A percentile compares a stretch with the other conserved stretches of the same genome.
Evolutionary conservation across 92 coral and sea anemone genomes (phyloP).

Genomic region (Meandrina meandrites): DNA sequence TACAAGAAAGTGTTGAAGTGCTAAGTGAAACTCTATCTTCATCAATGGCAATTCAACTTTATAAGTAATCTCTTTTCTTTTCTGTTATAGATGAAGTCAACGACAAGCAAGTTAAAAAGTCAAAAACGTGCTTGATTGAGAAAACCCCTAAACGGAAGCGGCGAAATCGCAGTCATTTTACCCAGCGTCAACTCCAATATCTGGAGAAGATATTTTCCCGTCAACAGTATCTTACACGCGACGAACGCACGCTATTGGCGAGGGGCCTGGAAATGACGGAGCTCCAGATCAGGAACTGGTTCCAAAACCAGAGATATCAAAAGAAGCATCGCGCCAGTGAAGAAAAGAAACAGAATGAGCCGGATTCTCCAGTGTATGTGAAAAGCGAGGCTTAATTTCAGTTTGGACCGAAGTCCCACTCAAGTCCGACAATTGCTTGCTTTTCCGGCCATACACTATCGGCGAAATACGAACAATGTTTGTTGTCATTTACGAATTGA

Average conservation of each 20-base stretch:
- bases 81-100: slow-evolving; percentile 9
- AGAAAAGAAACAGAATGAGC: slow-evolving; percentile 10
- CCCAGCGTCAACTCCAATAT: slow-evolving; percentile 88
- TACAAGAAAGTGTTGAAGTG: background rate
- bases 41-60: background rate
- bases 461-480: background rate
- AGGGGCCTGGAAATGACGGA: slow-evolving; percentile 89
- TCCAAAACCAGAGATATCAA: slow-evolving; percentile 87
- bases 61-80: background rate
- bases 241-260: slow-evolving; percentile 87
- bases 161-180: slow-evolving; percentile 85
- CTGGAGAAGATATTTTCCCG: slow-evolving; percentile 81
- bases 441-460: too few relatives aligned
- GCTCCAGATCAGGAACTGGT: slow-evolving; percentile 89
- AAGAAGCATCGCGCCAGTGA: slow-evolving; percentile 64
- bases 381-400: slow-evolving; percentile 9
- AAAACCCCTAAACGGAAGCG: slow-evolving; percentile 37
- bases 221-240: slow-evolving; percentile 90
- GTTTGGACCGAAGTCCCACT: background rate
- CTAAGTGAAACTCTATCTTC: background rate
- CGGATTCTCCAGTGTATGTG: slow-evolving; percentile 4
- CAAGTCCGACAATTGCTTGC: background rate
- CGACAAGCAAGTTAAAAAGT: background rate
- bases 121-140: slow-evolving; percentile 26
- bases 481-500: background rate